A percentile compares a stretch with the other conserved stretches of the same genome.
These are phyloP conservation scores for Hirundichthys speculiger DNA, from an alignment of 2,113 vertebrate species.

Conservation along the genomic window DNA sequence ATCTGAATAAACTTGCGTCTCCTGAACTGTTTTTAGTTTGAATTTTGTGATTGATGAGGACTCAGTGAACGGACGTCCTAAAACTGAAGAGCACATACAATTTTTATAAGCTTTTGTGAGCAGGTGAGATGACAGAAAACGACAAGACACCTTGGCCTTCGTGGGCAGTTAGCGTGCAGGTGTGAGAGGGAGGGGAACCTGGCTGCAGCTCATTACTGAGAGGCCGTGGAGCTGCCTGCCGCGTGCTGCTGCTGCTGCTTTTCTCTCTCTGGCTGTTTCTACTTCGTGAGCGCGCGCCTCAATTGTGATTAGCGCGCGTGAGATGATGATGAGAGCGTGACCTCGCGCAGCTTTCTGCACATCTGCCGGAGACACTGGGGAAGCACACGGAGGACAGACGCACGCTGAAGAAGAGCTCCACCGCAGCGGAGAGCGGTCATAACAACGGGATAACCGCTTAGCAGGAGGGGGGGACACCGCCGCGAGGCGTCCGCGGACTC, in stretches of 20 bases:
- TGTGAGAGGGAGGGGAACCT: neutral
- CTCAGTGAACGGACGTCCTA: too few species aligned
- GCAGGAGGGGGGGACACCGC: conserved; percentile 36
- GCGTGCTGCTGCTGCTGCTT: conserved; percentile 6
- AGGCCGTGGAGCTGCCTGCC: conserved; percentile 9
- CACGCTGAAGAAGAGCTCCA: conserved; percentile 12
- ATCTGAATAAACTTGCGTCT: neutral
- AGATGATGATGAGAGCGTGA: conserved; percentile 78
- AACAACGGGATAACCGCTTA: conserved; percentile 36
- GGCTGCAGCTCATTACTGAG: conserved; percentile 4
- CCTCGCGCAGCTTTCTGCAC: conserved; percentile 79
- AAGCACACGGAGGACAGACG: neutral
- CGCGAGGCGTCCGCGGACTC: conserved; percentile 44
- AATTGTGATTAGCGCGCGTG: conserved; percentile 57
- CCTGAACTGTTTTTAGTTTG: neutral
- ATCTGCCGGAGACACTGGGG: conserved; percentile 66
- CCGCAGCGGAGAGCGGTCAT: conserved; percentile 27
- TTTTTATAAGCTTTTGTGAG: too few species aligned
- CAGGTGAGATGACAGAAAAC: neutral
- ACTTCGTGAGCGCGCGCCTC: conserved; percentile 57
- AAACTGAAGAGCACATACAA: too few species aligned
- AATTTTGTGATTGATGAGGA: too few species aligned
- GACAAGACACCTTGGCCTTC: neutral
- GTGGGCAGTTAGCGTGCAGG: neutral
- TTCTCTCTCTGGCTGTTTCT: conserved; percentile 4